These are phyloP conservation scores for Charina bottae DNA, from an alignment of 2,113 vertebrate species.

Conservation along the genomic window DNA sequence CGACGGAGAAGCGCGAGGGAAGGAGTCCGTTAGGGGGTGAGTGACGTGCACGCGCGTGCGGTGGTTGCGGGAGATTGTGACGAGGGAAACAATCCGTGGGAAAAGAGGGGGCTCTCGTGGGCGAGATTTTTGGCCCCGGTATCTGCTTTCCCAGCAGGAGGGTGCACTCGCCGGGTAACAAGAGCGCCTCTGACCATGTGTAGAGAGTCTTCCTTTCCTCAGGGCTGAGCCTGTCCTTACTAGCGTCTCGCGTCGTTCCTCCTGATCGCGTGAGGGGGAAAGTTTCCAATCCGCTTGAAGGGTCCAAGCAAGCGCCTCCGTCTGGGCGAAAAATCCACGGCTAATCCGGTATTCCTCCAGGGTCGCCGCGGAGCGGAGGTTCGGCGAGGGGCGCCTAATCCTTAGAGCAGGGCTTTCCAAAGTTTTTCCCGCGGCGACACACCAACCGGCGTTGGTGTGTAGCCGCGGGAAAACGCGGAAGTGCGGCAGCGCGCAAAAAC, in stretches of 20 bases:
- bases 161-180: neutral
- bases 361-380: neutral
- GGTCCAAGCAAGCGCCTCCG: neutral
- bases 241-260: too few relatives aligned
- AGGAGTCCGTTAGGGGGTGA: neutral
- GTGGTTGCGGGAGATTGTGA: neutral
- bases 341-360: neutral
- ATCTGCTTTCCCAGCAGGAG: neutral
- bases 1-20: neutral
- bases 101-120: constrained; percentile 8
- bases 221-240: neutral
- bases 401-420: too few relatives aligned
- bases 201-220: neutral
- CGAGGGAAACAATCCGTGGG: too few relatives aligned
- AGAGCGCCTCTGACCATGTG: constrained; percentile 1
- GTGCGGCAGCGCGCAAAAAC: too few relatives aligned
- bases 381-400: neutral
- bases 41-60: neutral
- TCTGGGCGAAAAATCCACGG: neutral
- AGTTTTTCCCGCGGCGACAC: too few relatives aligned
- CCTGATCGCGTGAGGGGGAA: neutral
- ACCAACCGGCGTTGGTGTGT: too few relatives aligned
- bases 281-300: neutral
- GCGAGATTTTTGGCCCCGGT: neutral
- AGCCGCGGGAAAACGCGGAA: too few relatives aligned